Percentiles rank a stretch among this genome's conserved stretches.
These are phyloP conservation scores for Halictus rubicundus DNA, from an alignment of 1,140 invertebrate genomes.

Conservation along the genomic window DNA sequence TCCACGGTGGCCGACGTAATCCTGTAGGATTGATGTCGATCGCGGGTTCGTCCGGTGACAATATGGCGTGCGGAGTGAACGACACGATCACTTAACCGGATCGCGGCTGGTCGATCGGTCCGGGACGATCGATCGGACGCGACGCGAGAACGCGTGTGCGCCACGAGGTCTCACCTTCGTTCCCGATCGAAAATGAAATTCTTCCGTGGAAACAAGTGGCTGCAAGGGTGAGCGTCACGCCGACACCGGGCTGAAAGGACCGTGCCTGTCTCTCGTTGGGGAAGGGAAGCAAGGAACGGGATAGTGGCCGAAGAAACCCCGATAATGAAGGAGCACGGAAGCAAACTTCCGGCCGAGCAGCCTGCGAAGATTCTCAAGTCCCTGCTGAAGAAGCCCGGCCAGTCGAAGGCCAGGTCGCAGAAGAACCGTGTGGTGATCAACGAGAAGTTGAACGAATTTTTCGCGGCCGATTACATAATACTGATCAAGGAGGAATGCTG, in stretches of 20 bases:
- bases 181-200: background rate
- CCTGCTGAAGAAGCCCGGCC: conserved; percentile 82
- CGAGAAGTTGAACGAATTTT: conserved; percentile 92
- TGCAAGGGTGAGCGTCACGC: background rate
- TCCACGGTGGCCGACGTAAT: too few species aligned
- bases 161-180: background rate
- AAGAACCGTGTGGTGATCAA: conserved; percentile 92
- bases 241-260: background rate
- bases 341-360: conserved; percentile 76
- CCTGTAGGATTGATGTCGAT: conserved; percentile 7
- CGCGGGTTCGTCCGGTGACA: background rate
- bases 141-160: background rate
- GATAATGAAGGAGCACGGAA: conserved; percentile 75
- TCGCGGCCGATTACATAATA: conserved; percentile 93
- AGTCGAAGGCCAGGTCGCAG: conserved; percentile 73
- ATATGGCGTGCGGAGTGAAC: conserved; percentile 35
- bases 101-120: background rate
- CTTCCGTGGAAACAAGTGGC: background rate
- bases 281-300: background rate
- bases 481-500: conserved; percentile 91
- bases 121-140: conserved; percentile 8
- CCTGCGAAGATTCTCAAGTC: conserved; percentile 81
- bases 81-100: conserved; percentile 40
- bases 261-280: too few species aligned
- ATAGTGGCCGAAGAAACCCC: background rate